Conservation (phyloP, 2,797 vertebrate species). For the Apogon hyalosoma region DNA sequence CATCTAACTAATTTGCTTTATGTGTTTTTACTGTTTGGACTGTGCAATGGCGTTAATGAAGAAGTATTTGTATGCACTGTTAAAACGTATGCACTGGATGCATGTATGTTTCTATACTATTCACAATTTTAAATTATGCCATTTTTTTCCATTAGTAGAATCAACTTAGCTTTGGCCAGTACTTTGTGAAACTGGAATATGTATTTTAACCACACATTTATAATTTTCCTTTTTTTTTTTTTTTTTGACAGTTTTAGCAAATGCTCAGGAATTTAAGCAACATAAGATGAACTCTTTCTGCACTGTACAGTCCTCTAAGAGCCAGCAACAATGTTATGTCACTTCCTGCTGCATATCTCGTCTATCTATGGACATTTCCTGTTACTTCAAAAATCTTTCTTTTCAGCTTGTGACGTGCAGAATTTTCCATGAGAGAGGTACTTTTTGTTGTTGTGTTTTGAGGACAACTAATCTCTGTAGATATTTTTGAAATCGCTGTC, state of each 20-base stretch:
- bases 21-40: slow-evolving; percentile 25
- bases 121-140: slow-evolving; percentile 14
- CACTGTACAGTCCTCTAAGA: slow-evolving; percentile 44
- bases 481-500: slow-evolving; percentile 22
- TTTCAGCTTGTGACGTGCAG: slow-evolving; percentile 46
- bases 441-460: slow-evolving; percentile 4
- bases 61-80: slow-evolving; percentile 56
- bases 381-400: slow-evolving; percentile 32
- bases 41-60: slow-evolving; percentile 60
- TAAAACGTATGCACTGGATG: slow-evolving; percentile 76
- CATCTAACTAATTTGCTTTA: slow-evolving; percentile 10
- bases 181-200: slow-evolving; percentile 28
- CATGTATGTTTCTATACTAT: slow-evolving; percentile 59
- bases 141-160: not conserved
- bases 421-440: slow-evolving; percentile 56
- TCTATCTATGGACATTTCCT: slow-evolving; percentile 53
- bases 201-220: not conserved
- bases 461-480: slow-evolving; percentile 18
- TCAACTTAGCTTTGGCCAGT: slow-evolving; percentile 39
- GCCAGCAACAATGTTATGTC: slow-evolving; percentile 36
- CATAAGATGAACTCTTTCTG: slow-evolving; percentile 21
- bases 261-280: slow-evolving; percentile 58
- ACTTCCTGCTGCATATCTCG: slow-evolving; percentile 51
- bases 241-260: not conserved
- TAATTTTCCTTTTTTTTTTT: not conserved